Percentiles rank a stretch among this genome's conserved stretches.
Evolutionary conservation across 2,888 invertebrate genomes (phyloP).

Genomic region (Nephrotoma flavescens): DNA sequence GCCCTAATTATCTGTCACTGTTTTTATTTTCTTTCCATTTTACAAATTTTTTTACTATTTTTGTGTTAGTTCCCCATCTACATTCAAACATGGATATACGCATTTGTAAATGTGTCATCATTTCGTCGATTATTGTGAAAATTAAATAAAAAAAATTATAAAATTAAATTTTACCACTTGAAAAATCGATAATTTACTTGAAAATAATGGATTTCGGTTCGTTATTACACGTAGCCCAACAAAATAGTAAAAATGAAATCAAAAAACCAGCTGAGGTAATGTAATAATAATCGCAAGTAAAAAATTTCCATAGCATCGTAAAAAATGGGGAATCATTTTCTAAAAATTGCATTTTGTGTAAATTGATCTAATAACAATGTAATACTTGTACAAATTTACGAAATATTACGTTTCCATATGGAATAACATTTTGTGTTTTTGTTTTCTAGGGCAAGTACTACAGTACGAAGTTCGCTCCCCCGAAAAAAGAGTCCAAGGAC

Average conservation of each 20-base stretch:
- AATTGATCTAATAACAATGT: conserved; percentile 1
- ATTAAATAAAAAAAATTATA: not conserved
- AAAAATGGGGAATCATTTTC: not conserved
- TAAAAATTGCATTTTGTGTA: not conserved
- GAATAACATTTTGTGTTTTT: not conserved
- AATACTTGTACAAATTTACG: not conserved
- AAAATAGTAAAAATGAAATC: conserved; percentile 34
- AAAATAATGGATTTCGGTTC: conserved; percentile 44
- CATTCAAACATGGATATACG: not conserved
- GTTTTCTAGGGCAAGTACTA: conserved; percentile 42
- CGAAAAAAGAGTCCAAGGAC: conserved; percentile 61
- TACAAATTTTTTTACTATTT: not conserved
- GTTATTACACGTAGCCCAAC: conserved; percentile 43
- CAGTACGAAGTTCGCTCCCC: conserved; percentile 65
- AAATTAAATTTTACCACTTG: not conserved
- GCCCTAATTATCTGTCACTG: not conserved
- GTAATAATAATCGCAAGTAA: not conserved
- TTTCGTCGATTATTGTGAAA: not conserved
- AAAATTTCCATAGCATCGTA: not conserved
- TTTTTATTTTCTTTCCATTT: not conserved
- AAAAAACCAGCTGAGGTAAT: conserved; percentile 25
- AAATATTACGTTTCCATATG: not conserved
- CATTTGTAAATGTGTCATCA: conserved; percentile 4
- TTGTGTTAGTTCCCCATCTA: not conserved
- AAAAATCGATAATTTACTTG: not conserved